Evolutionary conservation across 2,113 vertebrate genomes (phyloP).

Genomic region (Galbula dea): DNA sequence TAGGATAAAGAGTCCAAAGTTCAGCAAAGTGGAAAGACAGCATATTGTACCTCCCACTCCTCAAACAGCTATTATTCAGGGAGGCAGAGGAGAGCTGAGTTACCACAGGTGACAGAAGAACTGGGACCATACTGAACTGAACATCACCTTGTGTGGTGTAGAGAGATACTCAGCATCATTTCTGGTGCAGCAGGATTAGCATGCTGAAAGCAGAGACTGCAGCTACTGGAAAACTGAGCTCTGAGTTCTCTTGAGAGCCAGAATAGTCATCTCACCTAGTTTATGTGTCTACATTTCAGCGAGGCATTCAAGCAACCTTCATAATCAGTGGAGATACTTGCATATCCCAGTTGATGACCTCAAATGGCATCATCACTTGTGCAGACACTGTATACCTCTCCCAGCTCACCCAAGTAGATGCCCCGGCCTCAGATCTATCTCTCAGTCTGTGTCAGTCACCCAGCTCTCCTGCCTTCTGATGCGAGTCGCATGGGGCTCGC

Average conservation of each 20-base stretch:
- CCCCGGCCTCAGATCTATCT: neutral
- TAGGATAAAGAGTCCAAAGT: neutral
- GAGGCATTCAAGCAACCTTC: neutral
- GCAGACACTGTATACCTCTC: neutral
- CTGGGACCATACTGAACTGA: neutral
- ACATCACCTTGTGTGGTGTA: accelerated
- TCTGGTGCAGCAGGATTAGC: neutral
- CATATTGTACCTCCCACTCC: neutral
- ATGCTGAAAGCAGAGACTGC: neutral
- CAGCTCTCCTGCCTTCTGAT: neutral
- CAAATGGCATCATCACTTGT: neutral
- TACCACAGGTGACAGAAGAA: neutral
- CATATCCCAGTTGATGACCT: neutral
- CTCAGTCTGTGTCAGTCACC: neutral
- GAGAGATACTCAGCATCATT: neutral
- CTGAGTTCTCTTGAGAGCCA: too few relatives aligned
- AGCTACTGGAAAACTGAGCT: neutral
- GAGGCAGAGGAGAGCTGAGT: neutral
- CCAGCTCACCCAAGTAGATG: neutral
- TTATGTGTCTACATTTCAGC: neutral
- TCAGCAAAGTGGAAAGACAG: neutral
- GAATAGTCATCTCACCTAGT: neutral
- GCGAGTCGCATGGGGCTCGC: accelerated
- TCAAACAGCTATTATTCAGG: neutral
- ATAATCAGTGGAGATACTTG: neutral